Evolutionary conservation across 2,797 vertebrate genomes (phyloP).

Genomic region (Hydrocynus forskahlii): DNA sequence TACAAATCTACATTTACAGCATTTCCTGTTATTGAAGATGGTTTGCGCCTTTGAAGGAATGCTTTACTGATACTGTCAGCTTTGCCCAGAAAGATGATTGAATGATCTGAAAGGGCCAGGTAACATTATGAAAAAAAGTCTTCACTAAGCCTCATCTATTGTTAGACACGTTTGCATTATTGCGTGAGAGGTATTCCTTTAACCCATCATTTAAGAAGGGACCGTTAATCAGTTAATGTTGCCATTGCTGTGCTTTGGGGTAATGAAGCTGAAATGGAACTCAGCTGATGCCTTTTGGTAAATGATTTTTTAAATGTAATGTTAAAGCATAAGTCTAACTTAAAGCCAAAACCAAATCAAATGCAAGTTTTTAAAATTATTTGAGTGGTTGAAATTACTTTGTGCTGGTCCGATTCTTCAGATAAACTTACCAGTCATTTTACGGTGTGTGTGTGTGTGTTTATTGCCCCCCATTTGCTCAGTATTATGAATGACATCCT

Average conservation of each 20-base stretch:
- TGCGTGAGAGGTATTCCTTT: background rate
- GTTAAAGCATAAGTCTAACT: constrained; percentile 7
- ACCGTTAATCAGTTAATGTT: background rate
- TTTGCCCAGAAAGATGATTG: background rate
- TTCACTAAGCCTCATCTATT: no score
- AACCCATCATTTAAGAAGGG: background rate
- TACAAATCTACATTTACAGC: background rate
- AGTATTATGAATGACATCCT: background rate
- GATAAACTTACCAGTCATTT: constrained; percentile 9
- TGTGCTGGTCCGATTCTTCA: background rate
- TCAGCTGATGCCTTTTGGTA: constrained; percentile 44
- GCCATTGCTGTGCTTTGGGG: constrained; percentile 12
- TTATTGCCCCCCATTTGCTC: no score
- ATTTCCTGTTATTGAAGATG: background rate
- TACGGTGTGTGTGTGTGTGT: background rate
- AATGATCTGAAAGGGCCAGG: background rate
- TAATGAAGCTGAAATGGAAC: constrained; percentile 43
- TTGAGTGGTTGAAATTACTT: constrained; percentile 7
- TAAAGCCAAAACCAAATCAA: background rate
- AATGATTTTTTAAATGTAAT: constrained; percentile 9
- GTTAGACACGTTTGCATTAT: background rate
- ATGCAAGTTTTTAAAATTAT: constrained; percentile 36
- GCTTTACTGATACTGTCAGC: background rate
- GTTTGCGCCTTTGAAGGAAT: background rate
- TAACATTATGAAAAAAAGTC: background rate